Evolutionary conservation across 2,888 invertebrate genomes (phyloP).

Genomic region (Chloroclysta siterata): DNA sequence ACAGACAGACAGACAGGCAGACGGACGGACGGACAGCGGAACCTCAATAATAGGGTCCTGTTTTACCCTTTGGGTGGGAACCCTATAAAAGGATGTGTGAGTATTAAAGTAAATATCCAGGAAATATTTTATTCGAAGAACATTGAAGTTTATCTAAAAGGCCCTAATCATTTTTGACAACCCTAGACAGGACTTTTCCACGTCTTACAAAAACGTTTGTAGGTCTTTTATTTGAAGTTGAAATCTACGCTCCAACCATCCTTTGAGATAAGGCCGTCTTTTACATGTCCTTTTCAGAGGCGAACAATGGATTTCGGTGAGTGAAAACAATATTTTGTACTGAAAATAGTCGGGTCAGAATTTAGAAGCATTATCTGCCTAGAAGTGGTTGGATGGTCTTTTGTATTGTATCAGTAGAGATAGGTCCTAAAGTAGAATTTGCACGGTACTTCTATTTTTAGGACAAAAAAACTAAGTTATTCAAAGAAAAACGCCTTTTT

Average conservation of each 20-base stretch:
- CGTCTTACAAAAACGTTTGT: neutral
- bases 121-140: no score
- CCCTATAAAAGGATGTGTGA: no score
- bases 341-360: constrained; percentile 8
- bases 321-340: constrained; percentile 11
- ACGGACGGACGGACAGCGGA: no score
- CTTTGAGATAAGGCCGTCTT: constrained; percentile 16
- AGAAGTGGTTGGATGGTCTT: neutral
- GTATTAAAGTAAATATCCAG: no score
- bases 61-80: no score
- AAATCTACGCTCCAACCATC: neutral
- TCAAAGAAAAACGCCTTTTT: no score
- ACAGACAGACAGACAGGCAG: no score
- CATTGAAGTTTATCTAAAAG: neutral
- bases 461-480: no score
- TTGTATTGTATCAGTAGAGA: neutral
- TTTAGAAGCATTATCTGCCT: constrained; percentile 9
- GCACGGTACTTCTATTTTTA: no score
- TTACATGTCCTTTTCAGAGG: constrained; percentile 15
- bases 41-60: no score
- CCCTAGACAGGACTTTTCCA: neutral
- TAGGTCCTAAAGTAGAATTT: no score
- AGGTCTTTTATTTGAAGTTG: constrained; percentile 10
- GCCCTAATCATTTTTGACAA: constrained; percentile 3
- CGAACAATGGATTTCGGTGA: constrained; percentile 15